These are phyloP conservation scores for Dallia pectoralis DNA, from an alignment of 2,797 vertebrate species.

Conservation along the genomic window DNA sequence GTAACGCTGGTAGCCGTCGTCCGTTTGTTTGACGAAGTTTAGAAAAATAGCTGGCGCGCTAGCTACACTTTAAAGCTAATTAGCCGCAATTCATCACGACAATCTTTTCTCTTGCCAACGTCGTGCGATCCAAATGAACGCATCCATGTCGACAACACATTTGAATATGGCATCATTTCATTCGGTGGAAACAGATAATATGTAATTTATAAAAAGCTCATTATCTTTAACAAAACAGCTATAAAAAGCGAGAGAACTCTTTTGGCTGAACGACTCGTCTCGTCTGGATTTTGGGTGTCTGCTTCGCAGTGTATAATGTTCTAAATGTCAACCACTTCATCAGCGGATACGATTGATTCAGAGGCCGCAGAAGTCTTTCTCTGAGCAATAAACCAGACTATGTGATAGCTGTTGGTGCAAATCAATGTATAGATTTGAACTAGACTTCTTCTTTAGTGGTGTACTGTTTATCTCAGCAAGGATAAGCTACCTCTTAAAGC, in stretches of 20 bases:
- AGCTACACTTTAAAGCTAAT: too few relatives aligned
- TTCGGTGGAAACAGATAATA: background rate
- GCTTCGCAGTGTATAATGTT: background rate
- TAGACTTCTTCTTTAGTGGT: slow-evolving; percentile 21
- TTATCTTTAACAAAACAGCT: background rate
- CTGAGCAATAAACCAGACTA: background rate
- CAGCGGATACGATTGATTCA: background rate
- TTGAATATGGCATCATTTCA: background rate
- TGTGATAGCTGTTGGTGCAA: slow-evolving; percentile 11
- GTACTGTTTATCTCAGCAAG: slow-evolving; percentile 18
- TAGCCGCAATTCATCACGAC: background rate
- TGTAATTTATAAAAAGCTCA: background rate
- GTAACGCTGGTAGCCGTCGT: background rate
- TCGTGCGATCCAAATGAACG: background rate
- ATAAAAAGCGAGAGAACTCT: background rate
- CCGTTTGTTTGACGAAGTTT: too few relatives aligned
- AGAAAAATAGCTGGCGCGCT: too few relatives aligned
- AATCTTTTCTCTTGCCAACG: background rate
- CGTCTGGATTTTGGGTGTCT: background rate
- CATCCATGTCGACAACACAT: background rate
- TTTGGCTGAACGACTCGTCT: background rate
- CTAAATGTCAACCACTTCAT: background rate
- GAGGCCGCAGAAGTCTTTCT: background rate
- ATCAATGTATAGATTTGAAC: slow-evolving; percentile 25
- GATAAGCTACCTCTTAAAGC: slow-evolving; percentile 24